Evolutionary conservation across 2,888 invertebrate species (phyloP).

Genomic region (Homarus gammarus): DNA sequence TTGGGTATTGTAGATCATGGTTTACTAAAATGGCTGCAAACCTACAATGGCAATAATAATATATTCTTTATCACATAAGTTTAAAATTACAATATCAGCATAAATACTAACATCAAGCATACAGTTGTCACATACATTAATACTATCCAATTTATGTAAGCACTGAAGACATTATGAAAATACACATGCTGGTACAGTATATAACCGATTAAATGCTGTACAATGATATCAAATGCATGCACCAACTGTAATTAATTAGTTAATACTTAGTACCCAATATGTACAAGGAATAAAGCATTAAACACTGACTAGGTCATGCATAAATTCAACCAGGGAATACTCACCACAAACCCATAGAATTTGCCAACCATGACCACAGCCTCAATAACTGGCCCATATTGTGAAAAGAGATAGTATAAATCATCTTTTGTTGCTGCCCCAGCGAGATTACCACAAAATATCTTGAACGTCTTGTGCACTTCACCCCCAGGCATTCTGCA

Average conservation of each 20-base stretch:
- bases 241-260: background rate
- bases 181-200: too few relatives aligned
- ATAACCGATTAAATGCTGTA: too few relatives aligned
- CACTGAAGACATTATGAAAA: too few relatives aligned
- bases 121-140: too few relatives aligned
- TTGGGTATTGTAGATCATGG: too few relatives aligned
- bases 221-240: background rate
- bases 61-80: too few relatives aligned
- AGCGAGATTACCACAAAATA: constrained; percentile 74
- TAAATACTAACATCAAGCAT: too few relatives aligned
- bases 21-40: too few relatives aligned
- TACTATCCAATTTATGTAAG: too few relatives aligned
- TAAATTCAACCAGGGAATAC: background rate
- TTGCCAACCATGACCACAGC: constrained; percentile 72
- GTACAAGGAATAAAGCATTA: background rate
- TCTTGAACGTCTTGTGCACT: constrained; percentile 72
- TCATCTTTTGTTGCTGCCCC: constrained; percentile 68
- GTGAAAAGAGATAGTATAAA: constrained; percentile 66
- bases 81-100: too few relatives aligned
- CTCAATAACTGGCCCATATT: constrained; percentile 73
- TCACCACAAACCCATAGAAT: constrained; percentile 73
- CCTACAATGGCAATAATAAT: too few relatives aligned
- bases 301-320: background rate
- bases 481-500: constrained; percentile 67
- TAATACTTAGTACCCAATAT: background rate